Conservation (phyloP, 2,797 vertebrate species). For the Chiroxiphia lanceolata region DNA sequence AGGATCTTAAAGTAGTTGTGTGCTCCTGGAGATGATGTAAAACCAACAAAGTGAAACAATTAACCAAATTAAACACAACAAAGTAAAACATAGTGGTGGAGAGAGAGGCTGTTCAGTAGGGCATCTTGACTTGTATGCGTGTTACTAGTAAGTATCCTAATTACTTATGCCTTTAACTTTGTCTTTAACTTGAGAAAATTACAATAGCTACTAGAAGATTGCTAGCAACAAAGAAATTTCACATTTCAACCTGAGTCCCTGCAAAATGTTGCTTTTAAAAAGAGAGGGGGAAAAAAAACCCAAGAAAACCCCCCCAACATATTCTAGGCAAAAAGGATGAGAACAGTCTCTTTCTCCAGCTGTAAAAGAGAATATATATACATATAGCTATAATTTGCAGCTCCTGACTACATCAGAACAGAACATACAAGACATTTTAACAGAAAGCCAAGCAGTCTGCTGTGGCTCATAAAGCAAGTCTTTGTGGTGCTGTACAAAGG, state of each 20-base stretch:
- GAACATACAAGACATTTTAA: background rate
- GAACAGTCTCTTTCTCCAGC: background rate
- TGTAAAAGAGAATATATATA: background rate
- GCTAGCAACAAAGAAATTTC: background rate
- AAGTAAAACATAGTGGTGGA: background rate
- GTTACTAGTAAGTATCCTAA: background rate
- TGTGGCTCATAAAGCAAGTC: background rate
- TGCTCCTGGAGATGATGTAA: background rate
- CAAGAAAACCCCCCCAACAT: accelerated
- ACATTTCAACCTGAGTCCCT: background rate
- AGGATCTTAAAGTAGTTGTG: background rate
- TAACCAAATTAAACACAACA: background rate
- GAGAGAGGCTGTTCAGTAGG: background rate
- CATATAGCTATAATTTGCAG: background rate
- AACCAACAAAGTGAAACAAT: background rate
- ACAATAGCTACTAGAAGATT: background rate
- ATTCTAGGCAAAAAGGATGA: background rate
- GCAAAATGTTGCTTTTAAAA: background rate
- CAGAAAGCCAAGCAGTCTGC: background rate
- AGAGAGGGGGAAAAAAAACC: no score
- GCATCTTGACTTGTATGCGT: background rate
- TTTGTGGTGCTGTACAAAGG: background rate
- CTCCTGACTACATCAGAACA: background rate
- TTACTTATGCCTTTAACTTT: background rate
- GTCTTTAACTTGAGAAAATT: background rate